Evolutionary conservation across 2,797 vertebrate species (phyloP).

Genomic region (Sebastes hopkinsi): DNA sequence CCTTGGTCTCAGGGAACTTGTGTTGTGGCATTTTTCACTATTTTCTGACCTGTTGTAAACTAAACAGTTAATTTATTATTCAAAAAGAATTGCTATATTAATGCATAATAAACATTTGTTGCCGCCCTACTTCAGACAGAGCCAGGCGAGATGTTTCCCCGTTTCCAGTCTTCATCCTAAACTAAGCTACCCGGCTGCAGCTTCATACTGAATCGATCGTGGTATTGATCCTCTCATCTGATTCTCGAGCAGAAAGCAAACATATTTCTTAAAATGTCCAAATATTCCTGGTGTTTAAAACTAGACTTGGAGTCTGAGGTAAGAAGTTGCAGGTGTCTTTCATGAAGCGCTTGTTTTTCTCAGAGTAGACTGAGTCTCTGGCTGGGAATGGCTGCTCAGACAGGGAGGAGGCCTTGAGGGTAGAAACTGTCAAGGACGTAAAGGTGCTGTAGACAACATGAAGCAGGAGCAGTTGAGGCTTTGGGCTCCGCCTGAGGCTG

Average conservation of each 20-base stretch:
- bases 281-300: background rate
- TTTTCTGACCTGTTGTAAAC: too few species aligned
- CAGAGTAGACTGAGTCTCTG: background rate
- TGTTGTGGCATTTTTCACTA: too few species aligned
- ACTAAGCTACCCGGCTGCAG: background rate
- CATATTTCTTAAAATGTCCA: background rate
- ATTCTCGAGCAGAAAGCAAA: background rate
- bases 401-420: conserved; percentile 21
- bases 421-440: conserved; percentile 14
- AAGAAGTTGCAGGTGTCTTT: conserved; percentile 22
- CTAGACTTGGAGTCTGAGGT: background rate
- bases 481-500: background rate
- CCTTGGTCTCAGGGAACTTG: background rate
- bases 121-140: background rate
- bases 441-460: background rate
- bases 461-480: background rate
- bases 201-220: background rate
- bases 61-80: too few species aligned
- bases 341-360: conserved; percentile 8
- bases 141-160: background rate
- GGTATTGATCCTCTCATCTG: background rate
- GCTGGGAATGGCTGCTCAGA: conserved; percentile 14
- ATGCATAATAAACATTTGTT: too few species aligned
- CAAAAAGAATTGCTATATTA: too few species aligned
- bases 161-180: background rate